A percentile compares a stretch with the other conserved stretches of the same genome.
Conservation (phyloP, 2,888 invertebrate genomes). For the Drosophila stalkeri region DNA sequence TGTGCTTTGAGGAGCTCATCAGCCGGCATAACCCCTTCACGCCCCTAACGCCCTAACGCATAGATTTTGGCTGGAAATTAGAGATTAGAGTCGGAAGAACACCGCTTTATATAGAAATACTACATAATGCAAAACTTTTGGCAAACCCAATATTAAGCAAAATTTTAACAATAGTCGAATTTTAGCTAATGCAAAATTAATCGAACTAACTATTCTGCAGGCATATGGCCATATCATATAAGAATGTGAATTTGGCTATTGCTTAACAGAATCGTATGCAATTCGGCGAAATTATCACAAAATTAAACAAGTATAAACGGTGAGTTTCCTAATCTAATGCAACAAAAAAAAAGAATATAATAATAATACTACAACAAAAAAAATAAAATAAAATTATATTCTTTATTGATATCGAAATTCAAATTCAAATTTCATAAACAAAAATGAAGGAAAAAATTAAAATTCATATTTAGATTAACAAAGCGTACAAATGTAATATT, state of each 20-base stretch:
- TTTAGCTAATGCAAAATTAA: slow-evolving; percentile 77
- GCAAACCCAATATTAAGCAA: slow-evolving; percentile 67
- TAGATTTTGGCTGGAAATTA: slow-evolving; percentile 38
- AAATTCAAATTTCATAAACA: slow-evolving; percentile 34
- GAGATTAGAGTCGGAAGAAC: slow-evolving; percentile 57
- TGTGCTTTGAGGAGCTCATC: slow-evolving; percentile 56
- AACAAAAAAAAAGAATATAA: slow-evolving; percentile 25
- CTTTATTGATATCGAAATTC: slow-evolving; percentile 37
- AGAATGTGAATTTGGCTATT: slow-evolving; percentile 24
- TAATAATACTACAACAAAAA: slow-evolving; percentile 27
- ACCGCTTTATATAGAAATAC: slow-evolving; percentile 67
- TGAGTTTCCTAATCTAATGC: slow-evolving; percentile 83
- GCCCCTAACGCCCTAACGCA: slow-evolving; percentile 55
- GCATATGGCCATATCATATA: slow-evolving; percentile 47
- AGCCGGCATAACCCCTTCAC: slow-evolving; percentile 30
- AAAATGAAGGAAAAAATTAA: slow-evolving; percentile 9
- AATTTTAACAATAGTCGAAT: slow-evolving; percentile 82
- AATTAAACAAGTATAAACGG: slow-evolving; percentile 77
- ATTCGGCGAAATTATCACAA: slow-evolving; percentile 71
- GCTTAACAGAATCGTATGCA: slow-evolving; percentile 62
- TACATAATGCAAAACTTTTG: slow-evolving; percentile 70
- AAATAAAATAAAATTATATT: slow-evolving; percentile 31
- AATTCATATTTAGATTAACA: slow-evolving; percentile 60
- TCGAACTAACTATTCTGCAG: slow-evolving; percentile 66
- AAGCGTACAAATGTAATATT: slow-evolving; percentile 55